A percentile compares a stretch with the other conserved stretches of the same genome.
These are phyloP conservation scores for Blera fallax DNA, from an alignment of 2,888 invertebrate species.

Conservation along the genomic window DNA sequence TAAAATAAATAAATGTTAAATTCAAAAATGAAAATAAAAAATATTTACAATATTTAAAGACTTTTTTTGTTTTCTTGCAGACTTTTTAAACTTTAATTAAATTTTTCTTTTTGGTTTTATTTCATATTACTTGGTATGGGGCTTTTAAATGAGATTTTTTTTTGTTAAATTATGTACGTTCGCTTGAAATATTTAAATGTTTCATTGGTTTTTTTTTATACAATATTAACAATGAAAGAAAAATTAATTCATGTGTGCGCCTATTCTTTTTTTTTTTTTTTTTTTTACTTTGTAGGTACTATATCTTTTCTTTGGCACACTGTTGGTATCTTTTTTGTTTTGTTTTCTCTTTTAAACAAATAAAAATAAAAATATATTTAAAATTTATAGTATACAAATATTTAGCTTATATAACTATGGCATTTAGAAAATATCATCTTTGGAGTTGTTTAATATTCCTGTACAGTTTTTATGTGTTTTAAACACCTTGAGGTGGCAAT, in stretches of 20 bases:
- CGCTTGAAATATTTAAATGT: background rate
- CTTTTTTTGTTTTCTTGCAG: conserved; percentile 5
- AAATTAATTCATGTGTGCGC: conserved; percentile 38
- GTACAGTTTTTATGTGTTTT: conserved; percentile 20
- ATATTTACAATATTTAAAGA: conserved; percentile 39
- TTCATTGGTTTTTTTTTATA: background rate
- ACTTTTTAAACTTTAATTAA: conserved; percentile 53
- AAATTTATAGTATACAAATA: conserved; percentile 42
- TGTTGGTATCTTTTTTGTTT: conserved; percentile 17
- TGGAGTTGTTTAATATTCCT: conserved; percentile 16
- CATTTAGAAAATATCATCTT: conserved; percentile 36
- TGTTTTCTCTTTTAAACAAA: too few species aligned
- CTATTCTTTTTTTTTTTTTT: background rate
- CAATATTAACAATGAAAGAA: conserved; percentile 39
- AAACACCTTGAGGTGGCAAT: conserved; percentile 28
- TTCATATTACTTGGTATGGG: background rate
- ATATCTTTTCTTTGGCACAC: conserved; percentile 48
- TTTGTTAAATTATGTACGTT: conserved; percentile 1
- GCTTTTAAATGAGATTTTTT: conserved; percentile 13
- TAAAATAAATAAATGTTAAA: conserved; percentile 25
- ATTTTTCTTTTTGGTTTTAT: conserved; percentile 19
- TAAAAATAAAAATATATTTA: background rate
- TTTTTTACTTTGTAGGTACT: background rate
- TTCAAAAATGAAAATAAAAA: conserved; percentile 6
- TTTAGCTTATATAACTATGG: conserved; percentile 29